Base-by-base conservation (phyloP, 2,113 vertebrate species). In the Mus spicilegus region DNA sequence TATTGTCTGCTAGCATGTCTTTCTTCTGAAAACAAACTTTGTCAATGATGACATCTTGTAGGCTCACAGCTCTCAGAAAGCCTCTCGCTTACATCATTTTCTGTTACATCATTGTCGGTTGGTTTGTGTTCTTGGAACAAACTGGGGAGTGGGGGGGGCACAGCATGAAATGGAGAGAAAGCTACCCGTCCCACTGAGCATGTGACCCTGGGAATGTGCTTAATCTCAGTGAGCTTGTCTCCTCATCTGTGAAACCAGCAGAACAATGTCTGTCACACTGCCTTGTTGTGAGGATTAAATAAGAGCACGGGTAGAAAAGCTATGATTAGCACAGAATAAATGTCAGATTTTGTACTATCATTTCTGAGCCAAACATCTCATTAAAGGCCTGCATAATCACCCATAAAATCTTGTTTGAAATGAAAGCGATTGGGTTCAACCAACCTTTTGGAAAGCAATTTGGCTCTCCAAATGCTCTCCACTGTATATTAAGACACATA, bases 371-470 rank as follows among this genome's bases (percentile, higher is more conserved):
- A 98, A 98, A 97, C 94, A 97, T 89, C 94, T 98, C 96, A 97
- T 97, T 98, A 98, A 97, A 97, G 95, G 91, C 91, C 93, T 96
- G 96, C 94, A 96, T 97, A 97, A 97, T 97, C 96, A 96, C 96
- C 96, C 97, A 96, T 97, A 98, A 98, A 98, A 96, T 97, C 94
- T 95, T 96, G 82, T 96, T 97, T 96, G 94, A 98, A 97, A 97
- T 97, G 90, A 95, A 95, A 97, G 94, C 89, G 87, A 97, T 96
- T 97, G 94, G 95, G 96, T 97, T 97, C 95, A 97, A 77, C 96
- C 96, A 97, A 94, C 95, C 95, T 97, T 97, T 97, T 89, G 95
- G 97, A 96, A 97, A 96, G 94, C 91, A 97, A 97, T 97, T 97
- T 97, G 95, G 93, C 94, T 97, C 95, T 91, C 93, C 90, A 94